Percentiles rank a stretch among this genome's conserved stretches.
phyloP scores from a whole-genome alignment of 2,113 vertebrate species.

The Pseudois nayaur region DNA sequence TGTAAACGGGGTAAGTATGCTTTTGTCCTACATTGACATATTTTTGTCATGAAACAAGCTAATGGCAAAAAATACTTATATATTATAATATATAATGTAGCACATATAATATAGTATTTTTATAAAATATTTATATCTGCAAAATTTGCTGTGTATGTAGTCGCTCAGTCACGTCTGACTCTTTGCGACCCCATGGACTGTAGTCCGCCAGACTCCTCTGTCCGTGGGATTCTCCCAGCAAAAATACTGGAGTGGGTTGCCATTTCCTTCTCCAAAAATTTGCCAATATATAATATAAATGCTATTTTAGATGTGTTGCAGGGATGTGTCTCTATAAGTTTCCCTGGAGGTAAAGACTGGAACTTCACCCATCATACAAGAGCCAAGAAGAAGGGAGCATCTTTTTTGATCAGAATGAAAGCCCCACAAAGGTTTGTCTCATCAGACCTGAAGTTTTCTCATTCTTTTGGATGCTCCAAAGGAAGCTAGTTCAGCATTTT shows the following conservation, averaged over 20 bases:
- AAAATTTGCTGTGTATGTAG: not conserved
- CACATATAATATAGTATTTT: not conserved
- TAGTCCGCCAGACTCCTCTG: not conserved
- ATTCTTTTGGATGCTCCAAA: not conserved
- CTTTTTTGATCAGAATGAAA: not conserved
- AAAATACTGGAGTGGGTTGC: not conserved
- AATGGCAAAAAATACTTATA: not conserved
- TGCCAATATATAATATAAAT: not conserved
- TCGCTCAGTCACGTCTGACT: accelerated
- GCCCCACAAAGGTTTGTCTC: not conserved
- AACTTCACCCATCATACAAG: not conserved
- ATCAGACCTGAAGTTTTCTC: not conserved
- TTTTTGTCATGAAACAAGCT: not conserved
- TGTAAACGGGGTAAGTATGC: not conserved
- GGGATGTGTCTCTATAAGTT: not conserved
- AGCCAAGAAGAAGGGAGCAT: not conserved
- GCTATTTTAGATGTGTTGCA: not conserved
- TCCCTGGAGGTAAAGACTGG: not conserved
- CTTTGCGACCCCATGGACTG: accelerated
- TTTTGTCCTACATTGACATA: not conserved
- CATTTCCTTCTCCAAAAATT: not conserved
- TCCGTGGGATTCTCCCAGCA: not conserved
- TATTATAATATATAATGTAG: not conserved
- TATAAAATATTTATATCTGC: not conserved
- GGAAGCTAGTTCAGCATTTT: not conserved